Conservation (phyloP, 1,140 invertebrate genomes). For the Leptopilina boulardi region DNA sequence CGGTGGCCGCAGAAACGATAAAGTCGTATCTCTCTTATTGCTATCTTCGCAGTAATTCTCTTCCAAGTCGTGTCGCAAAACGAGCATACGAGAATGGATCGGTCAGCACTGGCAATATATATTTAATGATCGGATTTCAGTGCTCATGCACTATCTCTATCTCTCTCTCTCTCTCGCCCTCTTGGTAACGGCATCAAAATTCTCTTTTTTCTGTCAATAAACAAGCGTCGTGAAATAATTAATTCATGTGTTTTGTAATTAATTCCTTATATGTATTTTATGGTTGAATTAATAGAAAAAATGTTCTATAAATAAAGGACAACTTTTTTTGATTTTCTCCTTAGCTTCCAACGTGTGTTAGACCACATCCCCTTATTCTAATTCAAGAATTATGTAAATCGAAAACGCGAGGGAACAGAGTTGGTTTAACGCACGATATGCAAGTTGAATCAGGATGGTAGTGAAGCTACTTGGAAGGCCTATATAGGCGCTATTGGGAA, state of each 20-base stretch:
- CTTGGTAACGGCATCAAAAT: conserved; percentile 61
- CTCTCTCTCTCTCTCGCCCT: conserved; percentile 58
- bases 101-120: conserved; percentile 66
- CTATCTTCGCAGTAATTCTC: conserved; percentile 70
- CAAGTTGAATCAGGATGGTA: conserved; percentile 45
- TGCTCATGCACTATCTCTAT: conserved; percentile 62
- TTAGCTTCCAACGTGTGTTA: conserved; percentile 32
- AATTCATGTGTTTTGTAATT: not conserved
- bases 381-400: conserved; percentile 66
- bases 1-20: conserved; percentile 59
- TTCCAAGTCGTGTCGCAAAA: conserved; percentile 62
- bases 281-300: too few species aligned
- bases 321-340: too few species aligned
- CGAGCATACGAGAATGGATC: conserved; percentile 66
- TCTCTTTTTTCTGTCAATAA: conserved; percentile 36
- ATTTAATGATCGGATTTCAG: conserved; percentile 69
- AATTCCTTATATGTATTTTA: too few species aligned
- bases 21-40: conserved; percentile 69
- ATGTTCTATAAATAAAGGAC: too few species aligned
- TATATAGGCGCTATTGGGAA: conserved; percentile 52
- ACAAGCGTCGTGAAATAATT: not conserved
- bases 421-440: conserved; percentile 61
- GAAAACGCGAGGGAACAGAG: conserved; percentile 58
- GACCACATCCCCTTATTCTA: conserved; percentile 39
- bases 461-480: conserved; percentile 44